These are phyloP conservation scores for Lacerta viridis DNA, from an alignment of 2,797 vertebrate genomes.

Conservation along the genomic window DNA sequence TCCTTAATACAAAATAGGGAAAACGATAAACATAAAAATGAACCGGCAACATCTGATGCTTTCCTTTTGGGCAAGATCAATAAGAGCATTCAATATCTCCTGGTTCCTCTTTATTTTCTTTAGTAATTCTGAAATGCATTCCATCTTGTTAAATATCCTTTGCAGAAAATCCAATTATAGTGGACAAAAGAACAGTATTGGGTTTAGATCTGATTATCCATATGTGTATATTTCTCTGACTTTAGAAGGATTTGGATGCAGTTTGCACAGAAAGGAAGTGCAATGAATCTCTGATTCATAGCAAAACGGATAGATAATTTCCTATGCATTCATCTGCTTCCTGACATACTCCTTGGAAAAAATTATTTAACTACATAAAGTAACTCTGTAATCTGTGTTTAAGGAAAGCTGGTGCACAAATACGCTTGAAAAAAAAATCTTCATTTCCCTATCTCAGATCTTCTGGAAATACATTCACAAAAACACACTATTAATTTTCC, in stretches of 20 bases:
- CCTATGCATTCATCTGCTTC: neutral
- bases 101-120: slow-evolving; percentile 50
- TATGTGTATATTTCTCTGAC: neutral
- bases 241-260: slow-evolving; percentile 36
- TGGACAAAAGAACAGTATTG: slow-evolving; percentile 19
- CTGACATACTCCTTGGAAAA: slow-evolving; percentile 16
- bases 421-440: neutral
- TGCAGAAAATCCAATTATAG: slow-evolving; percentile 38
- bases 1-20: neutral
- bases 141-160: slow-evolving; percentile 57
- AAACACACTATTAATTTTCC: neutral
- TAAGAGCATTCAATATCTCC: slow-evolving; percentile 33
- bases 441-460: neutral
- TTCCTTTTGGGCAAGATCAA: slow-evolving; percentile 56
- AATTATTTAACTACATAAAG: neutral
- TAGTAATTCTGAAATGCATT: slow-evolving; percentile 32
- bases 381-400: neutral
- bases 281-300: neutral
- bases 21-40: neutral
- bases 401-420: neutral
- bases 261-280: slow-evolving; percentile 23
- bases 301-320: neutral
- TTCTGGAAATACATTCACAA: neutral
- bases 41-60: neutral
- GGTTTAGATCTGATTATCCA: slow-evolving; percentile 11